Evolutionary conservation across 2,888 invertebrate genomes (phyloP), one percentile per base, ranked within the genome.

Genomic region (Polyommatus icarus): DNA sequence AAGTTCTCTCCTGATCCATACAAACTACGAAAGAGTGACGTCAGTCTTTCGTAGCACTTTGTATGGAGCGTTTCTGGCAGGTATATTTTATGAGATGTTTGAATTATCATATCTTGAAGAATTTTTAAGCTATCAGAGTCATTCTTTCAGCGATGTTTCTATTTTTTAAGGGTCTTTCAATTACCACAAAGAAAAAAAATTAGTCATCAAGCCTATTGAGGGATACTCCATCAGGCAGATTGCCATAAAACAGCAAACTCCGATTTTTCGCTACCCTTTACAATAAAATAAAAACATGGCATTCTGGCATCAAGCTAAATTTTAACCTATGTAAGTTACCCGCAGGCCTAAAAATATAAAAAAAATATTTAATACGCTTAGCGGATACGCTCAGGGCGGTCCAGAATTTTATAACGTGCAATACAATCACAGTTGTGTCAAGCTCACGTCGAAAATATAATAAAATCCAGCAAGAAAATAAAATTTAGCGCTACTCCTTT

Each of bases 381-480:
- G 73, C 46, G 54, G 18, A 54, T 54, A 54, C 54, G 72, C 75
- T 24, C 24, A 46, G 54, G 75, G 40, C 72, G 32, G 18, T 75
- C 18, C 0, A 50, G 75, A 75, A 29, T 54, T 75, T 75, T 75
- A 54, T 75, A 75, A 54, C 75, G 75, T 54, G 75, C 54, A 75
- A 75, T 75, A 89, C 88, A 89, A 90, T 89, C 88, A 89, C 82
- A 81, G 82, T 79, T 80, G 83, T 85, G 89, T 91, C 91, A 87
- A 83, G 81, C 84, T 83, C 89, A 89, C 84, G 87, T 88, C 87
- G 86, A 84, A 82, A 86, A 84, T 85, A 88, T 88, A 88, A 90
- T 88, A 87, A 88, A 90, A 90, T 87, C 85, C 84, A 83, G 83
- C 79, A 84, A 82, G 85, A 86, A 86, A 89, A 89, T 89, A 88